A percentile compares a stretch with the other conserved stretches of the same genome.
Conservation (phyloP, 2,113 vertebrate species). For the Ophiodon elongatus region DNA sequence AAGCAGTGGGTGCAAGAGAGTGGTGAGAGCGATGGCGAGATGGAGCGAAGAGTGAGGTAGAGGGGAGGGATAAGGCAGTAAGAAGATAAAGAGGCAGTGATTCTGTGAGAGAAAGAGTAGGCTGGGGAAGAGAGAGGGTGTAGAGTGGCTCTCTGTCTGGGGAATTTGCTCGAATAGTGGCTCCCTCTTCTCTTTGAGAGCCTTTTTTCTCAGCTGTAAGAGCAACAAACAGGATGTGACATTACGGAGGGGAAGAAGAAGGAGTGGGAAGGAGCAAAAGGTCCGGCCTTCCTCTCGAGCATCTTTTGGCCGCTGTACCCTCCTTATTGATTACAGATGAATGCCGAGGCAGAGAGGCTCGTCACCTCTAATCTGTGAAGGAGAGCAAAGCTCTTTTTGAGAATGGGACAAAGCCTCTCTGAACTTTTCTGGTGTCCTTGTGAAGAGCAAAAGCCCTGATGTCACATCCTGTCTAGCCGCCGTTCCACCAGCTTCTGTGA, state of each 20-base stretch:
- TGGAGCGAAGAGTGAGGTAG: conserved; percentile 8
- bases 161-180: conserved; percentile 36
- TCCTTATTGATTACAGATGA: conserved; percentile 50
- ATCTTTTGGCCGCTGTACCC: conserved; percentile 33
- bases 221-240: conserved; percentile 64
- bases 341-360: conserved; percentile 36
- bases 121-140: conserved; percentile 23
- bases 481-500: not conserved
- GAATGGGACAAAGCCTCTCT: conserved; percentile 28
- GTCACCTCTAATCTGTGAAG: conserved; percentile 37
- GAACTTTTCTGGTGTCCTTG: conserved; percentile 15
- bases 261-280: conserved; percentile 16
- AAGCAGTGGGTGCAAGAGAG: conserved; percentile 21
- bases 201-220: conserved; percentile 6
- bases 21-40: conserved; percentile 1
- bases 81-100: conserved; percentile 15
- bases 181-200: conserved; percentile 37
- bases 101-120: conserved; percentile 37
- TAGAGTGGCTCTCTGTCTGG: conserved; percentile 16
- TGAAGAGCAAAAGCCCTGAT: conserved; percentile 5
- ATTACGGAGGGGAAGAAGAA: conserved; percentile 29
- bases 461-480: not conserved
- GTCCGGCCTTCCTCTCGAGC: conserved; percentile 15
- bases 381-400: conserved; percentile 29
- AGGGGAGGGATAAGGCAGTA: not conserved